These are phyloP conservation scores for Ennomos fuscantarius DNA, from an alignment of 2,888 invertebrate species.

Conservation along the genomic window DNA sequence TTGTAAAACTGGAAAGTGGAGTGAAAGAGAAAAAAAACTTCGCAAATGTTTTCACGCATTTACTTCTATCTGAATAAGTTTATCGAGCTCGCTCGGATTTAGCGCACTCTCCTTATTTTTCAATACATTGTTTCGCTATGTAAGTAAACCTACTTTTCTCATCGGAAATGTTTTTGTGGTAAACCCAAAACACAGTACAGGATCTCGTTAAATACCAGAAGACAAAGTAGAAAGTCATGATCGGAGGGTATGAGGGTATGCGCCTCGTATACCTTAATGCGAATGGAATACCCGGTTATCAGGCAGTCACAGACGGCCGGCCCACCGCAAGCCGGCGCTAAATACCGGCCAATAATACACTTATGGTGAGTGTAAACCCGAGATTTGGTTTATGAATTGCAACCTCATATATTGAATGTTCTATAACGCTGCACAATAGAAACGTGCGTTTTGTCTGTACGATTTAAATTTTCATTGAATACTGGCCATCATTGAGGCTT, in stretches of 20 bases:
- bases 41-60: conserved; percentile 63
- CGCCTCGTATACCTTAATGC: conserved; percentile 51
- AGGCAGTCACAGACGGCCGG: conserved; percentile 61
- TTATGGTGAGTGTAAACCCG: conserved; percentile 67
- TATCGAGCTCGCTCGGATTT: conserved; percentile 56
- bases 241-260: conserved; percentile 30
- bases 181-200: conserved; percentile 11
- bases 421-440: conserved; percentile 58
- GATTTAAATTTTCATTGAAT: conserved; percentile 65
- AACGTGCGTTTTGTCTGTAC: conserved; percentile 54
- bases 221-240: conserved; percentile 54
- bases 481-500: conserved; percentile 49
- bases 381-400: conserved; percentile 74
- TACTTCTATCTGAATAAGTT: conserved; percentile 61
- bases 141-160: conserved; percentile 32
- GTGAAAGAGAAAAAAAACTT: conserved; percentile 65
- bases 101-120: conserved; percentile 47
- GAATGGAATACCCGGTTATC: conserved; percentile 66
- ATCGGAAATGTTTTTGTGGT: conserved; percentile 46
- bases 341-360: conserved; percentile 72
- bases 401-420: conserved; percentile 69
- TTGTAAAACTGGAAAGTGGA: conserved; percentile 68
- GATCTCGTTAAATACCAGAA: conserved; percentile 31
- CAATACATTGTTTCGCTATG: conserved; percentile 36
- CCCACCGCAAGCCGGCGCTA: conserved; percentile 68